Conservation (phyloP, 2,113 vertebrate genomes). For the Gymnorhina tibicen region DNA sequence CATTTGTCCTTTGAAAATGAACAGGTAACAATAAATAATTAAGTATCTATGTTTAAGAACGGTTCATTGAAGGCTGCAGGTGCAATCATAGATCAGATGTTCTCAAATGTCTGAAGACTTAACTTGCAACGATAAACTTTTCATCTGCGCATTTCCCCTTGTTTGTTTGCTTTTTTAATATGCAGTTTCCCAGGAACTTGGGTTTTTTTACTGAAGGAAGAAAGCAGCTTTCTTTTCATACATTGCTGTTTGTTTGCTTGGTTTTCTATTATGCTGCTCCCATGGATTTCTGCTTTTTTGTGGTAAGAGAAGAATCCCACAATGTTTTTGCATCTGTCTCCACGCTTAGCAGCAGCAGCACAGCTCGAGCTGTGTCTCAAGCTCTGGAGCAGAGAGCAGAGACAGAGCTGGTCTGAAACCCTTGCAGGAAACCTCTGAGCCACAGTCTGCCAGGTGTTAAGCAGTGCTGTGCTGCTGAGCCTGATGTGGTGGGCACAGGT, state of each 20-base stretch:
- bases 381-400: background rate
- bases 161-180: background rate
- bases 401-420: background rate
- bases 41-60: background rate
- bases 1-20: background rate
- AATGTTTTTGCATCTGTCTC: background rate
- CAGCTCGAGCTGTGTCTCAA: background rate
- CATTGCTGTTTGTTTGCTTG: background rate
- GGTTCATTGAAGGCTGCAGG: background rate
- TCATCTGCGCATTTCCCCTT: background rate
- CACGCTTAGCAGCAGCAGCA: background rate
- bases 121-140: background rate
- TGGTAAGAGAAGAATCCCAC: background rate
- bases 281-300: background rate
- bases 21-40: background rate
- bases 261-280: background rate
- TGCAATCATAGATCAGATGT: background rate
- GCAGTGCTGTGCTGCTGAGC: background rate
- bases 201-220: background rate
- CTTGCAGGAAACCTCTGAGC: background rate
- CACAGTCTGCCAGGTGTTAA: slow-evolving; percentile 35
- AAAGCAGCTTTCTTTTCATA: background rate
- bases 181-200: background rate
- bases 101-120: background rate
- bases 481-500: slow-evolving; percentile 45